These are phyloP conservation scores for Delichon dasypus DNA, from an alignment of 2,797 vertebrate genomes.

Conservation along the genomic window DNA sequence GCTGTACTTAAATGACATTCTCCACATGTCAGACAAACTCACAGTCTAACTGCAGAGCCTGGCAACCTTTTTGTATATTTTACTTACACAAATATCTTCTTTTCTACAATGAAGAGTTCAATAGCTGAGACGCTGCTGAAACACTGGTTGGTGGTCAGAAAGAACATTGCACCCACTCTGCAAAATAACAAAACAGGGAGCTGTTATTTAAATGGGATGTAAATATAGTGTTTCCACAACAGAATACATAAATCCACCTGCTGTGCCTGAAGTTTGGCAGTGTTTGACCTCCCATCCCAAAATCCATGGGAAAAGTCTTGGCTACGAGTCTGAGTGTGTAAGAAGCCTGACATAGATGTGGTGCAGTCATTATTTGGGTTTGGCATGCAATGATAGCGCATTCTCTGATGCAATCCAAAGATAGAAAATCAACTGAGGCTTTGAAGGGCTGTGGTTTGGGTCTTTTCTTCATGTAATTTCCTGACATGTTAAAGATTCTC, in stretches of 20 bases:
- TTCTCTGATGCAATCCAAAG: not conserved
- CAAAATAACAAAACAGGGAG: not conserved
- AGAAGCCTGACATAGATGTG: not conserved
- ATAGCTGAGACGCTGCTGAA: conserved; percentile 88
- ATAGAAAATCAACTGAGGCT: not conserved
- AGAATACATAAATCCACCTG: not conserved
- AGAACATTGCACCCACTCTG: conserved; percentile 92
- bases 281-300: not conserved
- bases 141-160: conserved; percentile 91
- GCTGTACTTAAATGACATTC: not conserved
- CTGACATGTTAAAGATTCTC: not conserved
- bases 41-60: not conserved
- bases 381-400: not conserved
- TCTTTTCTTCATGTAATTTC: not conserved
- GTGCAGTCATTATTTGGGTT: not conserved
- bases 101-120: conserved; percentile 90
- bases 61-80: not conserved
- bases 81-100: conserved; percentile 90
- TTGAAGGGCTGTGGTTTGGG: not conserved
- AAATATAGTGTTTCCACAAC: not conserved
- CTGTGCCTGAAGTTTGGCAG: not conserved
- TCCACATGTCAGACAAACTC: not conserved
- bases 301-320: not conserved
- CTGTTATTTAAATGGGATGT: not conserved
- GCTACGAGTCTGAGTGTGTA: not conserved